Evolutionary conservation across 2,888 invertebrate species (phyloP).

Genomic region (Cheilosia vernalis): DNA sequence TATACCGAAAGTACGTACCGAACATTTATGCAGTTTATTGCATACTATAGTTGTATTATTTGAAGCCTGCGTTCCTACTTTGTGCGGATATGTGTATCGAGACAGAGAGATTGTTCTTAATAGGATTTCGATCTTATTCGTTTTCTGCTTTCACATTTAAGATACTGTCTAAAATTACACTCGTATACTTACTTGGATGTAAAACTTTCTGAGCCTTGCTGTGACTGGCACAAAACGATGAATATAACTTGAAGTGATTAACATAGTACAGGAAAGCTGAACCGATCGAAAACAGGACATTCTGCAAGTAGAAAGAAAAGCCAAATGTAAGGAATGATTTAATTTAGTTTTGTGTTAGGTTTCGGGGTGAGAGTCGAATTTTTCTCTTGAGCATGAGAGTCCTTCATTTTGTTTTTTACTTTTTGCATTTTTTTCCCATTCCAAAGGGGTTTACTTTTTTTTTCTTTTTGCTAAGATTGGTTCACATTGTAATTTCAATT

Average conservation of each 20-base stretch:
- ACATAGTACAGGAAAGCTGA: conserved; percentile 98
- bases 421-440: conserved; percentile 21
- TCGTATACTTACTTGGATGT: conserved; percentile 94
- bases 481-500: conserved; percentile 61
- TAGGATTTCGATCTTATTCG: conserved; percentile 67
- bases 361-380: conserved; percentile 6
- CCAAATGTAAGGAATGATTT: conserved; percentile 36
- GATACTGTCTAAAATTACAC: conserved; percentile 55
- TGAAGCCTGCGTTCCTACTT: not conserved
- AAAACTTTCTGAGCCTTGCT: conserved; percentile 99
- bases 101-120: conserved; percentile 52
- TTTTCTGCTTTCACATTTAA: conserved; percentile 34
- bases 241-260: conserved; percentile 99
- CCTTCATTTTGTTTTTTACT: not conserved
- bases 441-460: conserved; percentile 25
- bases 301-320: conserved; percentile 86
- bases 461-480: conserved; percentile 10
- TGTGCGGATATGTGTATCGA: conserved; percentile 29
- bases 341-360: conserved; percentile 45
- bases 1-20: conserved; percentile 6
- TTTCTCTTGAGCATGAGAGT: conserved; percentile 14
- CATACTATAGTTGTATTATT: conserved; percentile 31
- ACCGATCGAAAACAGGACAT: conserved; percentile 96
- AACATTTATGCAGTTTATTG: conserved; percentile 29
- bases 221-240: conserved; percentile 99